Conservation (phyloP, 1,140 invertebrate species). For the Harlomillsia oculata region DNA sequence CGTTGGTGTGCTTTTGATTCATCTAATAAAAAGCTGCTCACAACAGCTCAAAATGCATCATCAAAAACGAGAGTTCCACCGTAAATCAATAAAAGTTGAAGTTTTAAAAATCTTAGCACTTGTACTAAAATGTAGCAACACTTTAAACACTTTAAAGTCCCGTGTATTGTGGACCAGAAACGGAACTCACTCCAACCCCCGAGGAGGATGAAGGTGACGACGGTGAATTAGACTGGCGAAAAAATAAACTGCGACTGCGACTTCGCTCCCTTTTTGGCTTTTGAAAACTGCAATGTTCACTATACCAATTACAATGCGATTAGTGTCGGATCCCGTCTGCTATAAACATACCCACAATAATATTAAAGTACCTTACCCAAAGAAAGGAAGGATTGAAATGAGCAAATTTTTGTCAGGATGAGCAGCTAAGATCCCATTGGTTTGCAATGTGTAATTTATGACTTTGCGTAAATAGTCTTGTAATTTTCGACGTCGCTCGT, state of each 20-base stretch:
- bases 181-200: slow-evolving; percentile 12
- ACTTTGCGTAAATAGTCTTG: slow-evolving; percentile 68
- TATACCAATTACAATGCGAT: not conserved
- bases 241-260: slow-evolving; percentile 20
- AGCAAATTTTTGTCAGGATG: slow-evolving; percentile 60
- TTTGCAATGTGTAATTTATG: slow-evolving; percentile 55
- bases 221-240: slow-evolving; percentile 7
- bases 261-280: slow-evolving; percentile 19
- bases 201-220: slow-evolving; percentile 1
- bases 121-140: too few species aligned
- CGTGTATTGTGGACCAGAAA: slow-evolving; percentile 20
- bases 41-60: too few species aligned
- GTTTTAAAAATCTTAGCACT: too few species aligned
- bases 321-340: too few species aligned
- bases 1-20: too few species aligned
- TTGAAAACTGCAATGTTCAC: slow-evolving; percentile 1
- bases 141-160: too few species aligned
- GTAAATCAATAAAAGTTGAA: too few species aligned
- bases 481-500: slow-evolving; percentile 60
- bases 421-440: slow-evolving; percentile 57
- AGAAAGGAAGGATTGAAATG: slow-evolving; percentile 64
- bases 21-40: too few species aligned
- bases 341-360: not conserved
- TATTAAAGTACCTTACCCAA: slow-evolving; percentile 51
- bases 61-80: too few species aligned